Conservation (phyloP, 2,888 invertebrate species). For the Teleogryllus oceanicus region DNA sequence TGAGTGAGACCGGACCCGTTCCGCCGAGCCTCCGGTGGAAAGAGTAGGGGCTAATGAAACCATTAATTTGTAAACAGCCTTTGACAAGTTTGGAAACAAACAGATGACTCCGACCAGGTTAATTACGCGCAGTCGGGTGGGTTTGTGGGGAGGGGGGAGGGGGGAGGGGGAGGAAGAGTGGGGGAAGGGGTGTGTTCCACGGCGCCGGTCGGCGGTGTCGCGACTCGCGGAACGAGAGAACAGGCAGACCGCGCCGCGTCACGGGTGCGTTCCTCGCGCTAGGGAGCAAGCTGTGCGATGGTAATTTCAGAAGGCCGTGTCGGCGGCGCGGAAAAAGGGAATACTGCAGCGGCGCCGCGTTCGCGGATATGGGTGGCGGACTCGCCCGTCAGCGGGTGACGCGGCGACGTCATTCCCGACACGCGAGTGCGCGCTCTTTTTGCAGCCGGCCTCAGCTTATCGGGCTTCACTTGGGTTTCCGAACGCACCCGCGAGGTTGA, state of each 20-base stretch:
- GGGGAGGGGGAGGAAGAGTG: background rate
- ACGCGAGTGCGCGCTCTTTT: background rate
- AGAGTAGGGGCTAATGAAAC: slow-evolving; percentile 1
- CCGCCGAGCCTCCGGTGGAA: background rate
- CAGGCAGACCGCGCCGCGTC: background rate
- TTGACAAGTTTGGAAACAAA: slow-evolving; percentile 18
- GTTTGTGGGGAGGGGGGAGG: background rate
- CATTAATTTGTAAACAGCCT: slow-evolving; percentile 10
- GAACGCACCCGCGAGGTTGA: background rate
- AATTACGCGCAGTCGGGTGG: background rate
- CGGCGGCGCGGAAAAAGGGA: background rate
- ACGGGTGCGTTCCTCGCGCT: background rate
- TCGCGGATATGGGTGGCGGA: background rate
- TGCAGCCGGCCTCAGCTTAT: background rate
- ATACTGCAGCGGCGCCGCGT: background rate
- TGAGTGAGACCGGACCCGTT: too few species aligned
- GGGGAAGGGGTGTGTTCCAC: background rate
- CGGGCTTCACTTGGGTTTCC: background rate
- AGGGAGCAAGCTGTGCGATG: background rate
- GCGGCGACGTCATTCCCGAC: background rate
- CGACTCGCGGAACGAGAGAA: background rate
- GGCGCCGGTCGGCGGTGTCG: background rate
- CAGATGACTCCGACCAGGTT: slow-evolving; percentile 8
- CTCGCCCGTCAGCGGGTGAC: background rate
- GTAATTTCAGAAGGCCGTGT: background rate